Conservation (phyloP, 2,797 vertebrate genomes). For the Setipinna tenuifilis region DNA sequence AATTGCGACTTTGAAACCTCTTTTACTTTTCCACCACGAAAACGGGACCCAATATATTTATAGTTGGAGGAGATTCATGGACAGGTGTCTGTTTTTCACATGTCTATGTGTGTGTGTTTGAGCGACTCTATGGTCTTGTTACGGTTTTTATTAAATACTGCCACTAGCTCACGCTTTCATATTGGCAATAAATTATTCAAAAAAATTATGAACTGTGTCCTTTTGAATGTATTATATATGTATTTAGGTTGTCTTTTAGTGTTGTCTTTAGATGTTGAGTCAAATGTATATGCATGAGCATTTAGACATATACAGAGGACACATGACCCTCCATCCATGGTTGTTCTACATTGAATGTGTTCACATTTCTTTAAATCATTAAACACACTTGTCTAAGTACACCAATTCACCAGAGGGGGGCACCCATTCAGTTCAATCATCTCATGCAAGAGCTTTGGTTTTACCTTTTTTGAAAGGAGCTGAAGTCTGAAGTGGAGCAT, state of each 20-base stretch:
- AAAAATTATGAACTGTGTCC: slow-evolving; percentile 74
- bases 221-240: slow-evolving; percentile 38
- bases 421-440: background rate
- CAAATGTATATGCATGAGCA: background rate
- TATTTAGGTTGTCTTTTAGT: background rate
- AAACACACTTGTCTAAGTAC: background rate
- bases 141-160: slow-evolving; percentile 99
- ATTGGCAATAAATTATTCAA: slow-evolving; percentile 99
- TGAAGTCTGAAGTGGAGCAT: background rate
- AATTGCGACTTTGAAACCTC: slow-evolving; percentile 79
- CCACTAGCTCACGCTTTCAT: slow-evolving; percentile 98
- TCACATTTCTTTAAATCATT: background rate
- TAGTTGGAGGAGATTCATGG: slow-evolving; percentile 80
- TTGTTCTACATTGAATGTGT: too few relatives aligned
- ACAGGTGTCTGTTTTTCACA: slow-evolving; percentile 77
- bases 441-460: background rate
- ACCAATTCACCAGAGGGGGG: background rate
- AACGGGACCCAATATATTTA: slow-evolving; percentile 91
- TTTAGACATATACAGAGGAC: background rate
- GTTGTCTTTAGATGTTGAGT: background rate
- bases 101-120: slow-evolving; percentile 71
- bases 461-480: background rate
- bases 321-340: too few relatives aligned
- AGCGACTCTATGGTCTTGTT: slow-evolving; percentile 95
- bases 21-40: slow-evolving; percentile 83